Conservation (phyloP, 2,888 invertebrate species). For the Strigamia transsilvanica region DNA sequence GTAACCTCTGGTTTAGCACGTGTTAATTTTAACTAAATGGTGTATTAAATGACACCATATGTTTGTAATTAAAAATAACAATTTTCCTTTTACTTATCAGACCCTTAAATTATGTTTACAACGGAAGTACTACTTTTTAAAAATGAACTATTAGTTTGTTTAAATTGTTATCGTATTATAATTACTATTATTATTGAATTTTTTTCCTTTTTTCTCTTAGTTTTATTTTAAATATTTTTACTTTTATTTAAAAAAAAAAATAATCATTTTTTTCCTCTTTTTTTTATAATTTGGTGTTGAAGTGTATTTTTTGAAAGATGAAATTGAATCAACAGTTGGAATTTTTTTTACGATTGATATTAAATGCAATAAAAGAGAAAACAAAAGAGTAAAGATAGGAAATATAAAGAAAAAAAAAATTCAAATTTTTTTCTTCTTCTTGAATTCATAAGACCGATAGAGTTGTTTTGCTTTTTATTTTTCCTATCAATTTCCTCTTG, state of each 20-base stretch:
- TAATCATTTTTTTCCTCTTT: neutral
- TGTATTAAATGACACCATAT: constrained; percentile 10
- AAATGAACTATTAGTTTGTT: no score
- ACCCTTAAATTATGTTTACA: neutral
- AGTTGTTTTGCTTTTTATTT: neutral
- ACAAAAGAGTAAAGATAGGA: constrained; percentile 21
- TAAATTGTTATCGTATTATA: neutral
- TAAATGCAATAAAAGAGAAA: constrained; percentile 2
- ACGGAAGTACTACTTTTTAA: neutral
- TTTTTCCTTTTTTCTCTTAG: neutral
- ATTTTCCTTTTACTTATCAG: constrained; percentile 22
- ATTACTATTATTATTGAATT: neutral
- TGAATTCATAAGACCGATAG: neutral
- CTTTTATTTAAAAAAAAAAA: neutral
- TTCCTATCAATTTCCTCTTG: constrained; percentile 24
- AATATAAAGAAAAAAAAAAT: neutral
- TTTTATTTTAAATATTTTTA: neutral
- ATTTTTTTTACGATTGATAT: constrained; percentile 13
- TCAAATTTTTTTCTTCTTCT: neutral
- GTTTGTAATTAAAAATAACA: constrained; percentile 36
- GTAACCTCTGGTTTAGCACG: neutral
- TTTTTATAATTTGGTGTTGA: neutral
- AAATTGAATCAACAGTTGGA: constrained; percentile 21
- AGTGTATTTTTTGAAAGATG: neutral
- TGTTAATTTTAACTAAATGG: constrained; percentile 23